phyloP scores from a whole-genome alignment of 2,113 vertebrate species.

The Toxotes chatareus region DNA sequence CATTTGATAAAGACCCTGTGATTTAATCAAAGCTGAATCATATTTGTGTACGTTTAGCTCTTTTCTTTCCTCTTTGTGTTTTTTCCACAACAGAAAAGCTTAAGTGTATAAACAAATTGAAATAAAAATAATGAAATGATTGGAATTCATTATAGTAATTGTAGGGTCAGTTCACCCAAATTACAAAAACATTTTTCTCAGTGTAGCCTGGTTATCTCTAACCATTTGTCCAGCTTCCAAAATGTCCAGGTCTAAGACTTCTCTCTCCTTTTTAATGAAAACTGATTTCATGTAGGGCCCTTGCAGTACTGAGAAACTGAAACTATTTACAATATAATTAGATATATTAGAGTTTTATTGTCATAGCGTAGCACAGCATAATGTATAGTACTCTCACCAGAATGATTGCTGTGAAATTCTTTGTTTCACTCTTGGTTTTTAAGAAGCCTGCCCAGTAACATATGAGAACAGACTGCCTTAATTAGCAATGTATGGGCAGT shows the following conservation, averaged over 20 bases:
- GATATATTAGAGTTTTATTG: not conserved
- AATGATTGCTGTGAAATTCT: not conserved
- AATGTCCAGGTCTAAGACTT: not conserved
- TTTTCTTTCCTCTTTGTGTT: not conserved
- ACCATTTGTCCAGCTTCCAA: not conserved
- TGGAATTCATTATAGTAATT: not conserved
- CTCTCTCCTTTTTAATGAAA: no score
- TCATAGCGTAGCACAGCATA: not conserved
- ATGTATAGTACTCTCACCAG: not conserved
- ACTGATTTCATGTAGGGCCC: not conserved
- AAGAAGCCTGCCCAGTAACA: no score
- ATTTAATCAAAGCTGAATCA: slow-evolving; percentile 6
- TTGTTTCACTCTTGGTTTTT: not conserved
- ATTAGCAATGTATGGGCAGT: no score
- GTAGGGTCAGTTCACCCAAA: not conserved
- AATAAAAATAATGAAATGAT: not conserved
- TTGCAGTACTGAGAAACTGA: not conserved
- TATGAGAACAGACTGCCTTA: not conserved
- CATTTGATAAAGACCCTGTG: not conserved
- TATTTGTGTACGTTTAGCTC: not conserved
- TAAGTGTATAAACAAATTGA: not conserved
- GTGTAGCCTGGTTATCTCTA: not conserved
- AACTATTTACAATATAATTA: not conserved
- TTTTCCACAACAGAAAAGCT: not conserved
- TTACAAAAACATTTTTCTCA: not conserved